phyloP scores from a whole-genome alignment of 2,797 vertebrate species.

The Micromesistius poutassou region DNA sequence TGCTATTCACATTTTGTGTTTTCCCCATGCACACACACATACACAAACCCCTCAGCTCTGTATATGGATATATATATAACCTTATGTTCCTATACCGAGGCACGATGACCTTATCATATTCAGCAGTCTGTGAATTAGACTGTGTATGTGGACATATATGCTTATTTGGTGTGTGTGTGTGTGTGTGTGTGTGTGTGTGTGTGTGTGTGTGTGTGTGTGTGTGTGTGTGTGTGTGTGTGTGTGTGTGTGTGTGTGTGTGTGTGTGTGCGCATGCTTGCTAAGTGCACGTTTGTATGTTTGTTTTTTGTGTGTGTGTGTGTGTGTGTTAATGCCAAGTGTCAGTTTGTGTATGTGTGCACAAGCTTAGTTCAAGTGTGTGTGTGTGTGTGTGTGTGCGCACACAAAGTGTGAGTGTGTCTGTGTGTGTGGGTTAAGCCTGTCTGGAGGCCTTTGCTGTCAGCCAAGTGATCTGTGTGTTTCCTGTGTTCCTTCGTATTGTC shows the following conservation, averaged over 20 bases:
- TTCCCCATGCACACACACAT: neutral
- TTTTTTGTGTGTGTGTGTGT: no score
- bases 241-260: slow-evolving; percentile 2
- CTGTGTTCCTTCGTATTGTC: neutral
- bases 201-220: no score
- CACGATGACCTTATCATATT: neutral
- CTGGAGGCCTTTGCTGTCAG: slow-evolving; percentile 1
- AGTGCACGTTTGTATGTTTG: no score
- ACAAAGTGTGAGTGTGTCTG: neutral
- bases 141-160: neutral
- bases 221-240: neutral
- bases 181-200: slow-evolving; percentile 2
- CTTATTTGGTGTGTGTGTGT: neutral
- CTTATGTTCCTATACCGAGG: neutral
- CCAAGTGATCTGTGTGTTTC: neutral
- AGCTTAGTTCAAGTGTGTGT: no score
- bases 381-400: no score
- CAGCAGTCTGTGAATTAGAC: neutral
- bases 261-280: no score
- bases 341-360: neutral
- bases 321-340: no score
- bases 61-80: neutral
- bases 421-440: slow-evolving; percentile 2
- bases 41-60: neutral
- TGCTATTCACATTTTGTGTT: neutral